phyloP scores from a whole-genome alignment of 2,797 vertebrate species.

The Leptoclinus maculatus region DNA sequence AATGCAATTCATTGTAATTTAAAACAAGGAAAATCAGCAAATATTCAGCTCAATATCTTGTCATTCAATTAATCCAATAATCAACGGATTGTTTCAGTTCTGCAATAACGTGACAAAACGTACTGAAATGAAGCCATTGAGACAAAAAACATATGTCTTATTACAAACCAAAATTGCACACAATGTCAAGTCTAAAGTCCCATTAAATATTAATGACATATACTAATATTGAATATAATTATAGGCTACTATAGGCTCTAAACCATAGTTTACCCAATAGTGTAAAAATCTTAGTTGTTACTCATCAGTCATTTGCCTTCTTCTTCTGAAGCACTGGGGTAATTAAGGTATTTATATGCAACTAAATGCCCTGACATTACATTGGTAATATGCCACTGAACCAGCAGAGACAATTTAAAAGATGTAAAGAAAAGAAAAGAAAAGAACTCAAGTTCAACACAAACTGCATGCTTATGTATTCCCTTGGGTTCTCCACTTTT shows the following conservation, averaged over 20 bases:
- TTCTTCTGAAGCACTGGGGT: background rate
- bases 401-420: background rate
- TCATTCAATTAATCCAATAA: background rate
- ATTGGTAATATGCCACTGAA: slow-evolving; percentile 7
- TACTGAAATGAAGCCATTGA: background rate
- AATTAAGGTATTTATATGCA: background rate
- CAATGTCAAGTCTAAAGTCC: background rate
- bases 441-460: background rate
- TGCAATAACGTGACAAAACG: background rate
- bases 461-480: background rate
- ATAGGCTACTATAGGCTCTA: background rate
- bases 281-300: background rate
- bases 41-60: background rate
- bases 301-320: background rate
- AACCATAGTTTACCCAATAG: background rate
- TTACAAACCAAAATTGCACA: background rate
- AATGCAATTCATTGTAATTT: background rate
- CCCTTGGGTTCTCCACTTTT: background rate
- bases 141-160: background rate
- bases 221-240: background rate
- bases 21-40: background rate
- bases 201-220: background rate
- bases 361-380: background rate
- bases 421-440: background rate
- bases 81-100: background rate